phyloP scores from a whole-genome alignment of 2,113 vertebrate species.

The Ammospiza nelsoni region DNA sequence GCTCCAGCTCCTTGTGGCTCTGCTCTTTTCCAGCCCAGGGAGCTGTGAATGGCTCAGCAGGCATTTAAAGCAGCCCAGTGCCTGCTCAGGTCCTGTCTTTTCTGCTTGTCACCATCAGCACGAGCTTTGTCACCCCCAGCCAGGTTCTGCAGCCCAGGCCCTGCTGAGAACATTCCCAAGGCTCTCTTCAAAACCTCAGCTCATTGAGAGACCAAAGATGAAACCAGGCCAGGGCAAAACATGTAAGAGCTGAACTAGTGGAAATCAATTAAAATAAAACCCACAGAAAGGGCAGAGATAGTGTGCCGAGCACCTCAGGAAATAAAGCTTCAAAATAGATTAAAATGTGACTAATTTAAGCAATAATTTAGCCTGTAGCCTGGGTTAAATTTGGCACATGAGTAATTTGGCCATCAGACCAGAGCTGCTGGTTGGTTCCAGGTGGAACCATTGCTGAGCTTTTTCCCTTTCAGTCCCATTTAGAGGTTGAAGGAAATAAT shows the following conservation, averaged over 20 bases:
- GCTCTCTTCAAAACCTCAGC: background rate
- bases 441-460: background rate
- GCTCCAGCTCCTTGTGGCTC: background rate
- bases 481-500: background rate
- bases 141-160: background rate
- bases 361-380: background rate
- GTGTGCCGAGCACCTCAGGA: background rate
- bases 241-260: background rate
- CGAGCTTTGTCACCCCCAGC: background rate
- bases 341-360: conserved; percentile 29
- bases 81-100: background rate
- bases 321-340: background rate
- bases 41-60: background rate
- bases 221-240: conserved; percentile 11
- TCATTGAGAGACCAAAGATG: background rate
- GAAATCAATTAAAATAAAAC: background rate
- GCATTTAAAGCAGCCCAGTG: background rate
- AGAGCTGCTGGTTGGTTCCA: background rate
- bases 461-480: background rate
- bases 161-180: background rate
- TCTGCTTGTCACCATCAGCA: background rate
- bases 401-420: background rate
- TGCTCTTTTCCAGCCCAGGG: background rate
- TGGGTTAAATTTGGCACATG: background rate
- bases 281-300: background rate